Base-by-base conservation (phyloP, 2,797 vertebrate genomes). In the Spea hammondii region DNA sequence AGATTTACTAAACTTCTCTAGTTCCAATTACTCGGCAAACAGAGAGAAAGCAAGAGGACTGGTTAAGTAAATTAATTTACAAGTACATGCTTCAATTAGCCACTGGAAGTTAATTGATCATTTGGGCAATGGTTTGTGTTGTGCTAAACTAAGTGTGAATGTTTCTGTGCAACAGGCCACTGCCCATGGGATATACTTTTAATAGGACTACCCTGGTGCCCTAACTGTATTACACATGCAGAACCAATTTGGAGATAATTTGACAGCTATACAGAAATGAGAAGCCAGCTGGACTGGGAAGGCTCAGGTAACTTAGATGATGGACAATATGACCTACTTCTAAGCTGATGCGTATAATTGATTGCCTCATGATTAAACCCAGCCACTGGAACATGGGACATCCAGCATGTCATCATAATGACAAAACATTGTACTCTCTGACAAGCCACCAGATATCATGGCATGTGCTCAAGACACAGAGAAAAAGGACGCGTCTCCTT, bases 71-170 rank as follows among this genome's bases (percentile, higher is more conserved):
- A 75, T 80, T 32, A 80, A 45, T 84, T 84, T 77, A 17, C 72
- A 50, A 78, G 76, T 70, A 76, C 72, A 74, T 55, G 50, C 68
- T 71, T 86, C 83, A 82, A 74, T 68, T 70, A 83, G 53, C 6
- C 55, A 10, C 10, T 70, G 77, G 64, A 69, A 82, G 73, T 78
- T 75, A 82, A 82, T 79, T 84, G 82, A 83, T 82, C 72, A 67
- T 68, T 79, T 80, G 64, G 6, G 48, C 78, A 45, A 46, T 53
- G 1, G 7, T 8, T 64, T 73, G 48, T 4, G 1, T 67, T 6
- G 1, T 32, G 47, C 45, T 64, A 55, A 50, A 62, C 66, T 76
- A 80, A 57, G 67, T 32, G 50, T 17, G 71, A 79, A 44, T 51
- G 62, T 70, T 13, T 76, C 47, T 59, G 65, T 32, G 14, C 47